Base-by-base conservation (phyloP, 2,888 invertebrate genomes). In the Itoplectis maculator region DNA sequence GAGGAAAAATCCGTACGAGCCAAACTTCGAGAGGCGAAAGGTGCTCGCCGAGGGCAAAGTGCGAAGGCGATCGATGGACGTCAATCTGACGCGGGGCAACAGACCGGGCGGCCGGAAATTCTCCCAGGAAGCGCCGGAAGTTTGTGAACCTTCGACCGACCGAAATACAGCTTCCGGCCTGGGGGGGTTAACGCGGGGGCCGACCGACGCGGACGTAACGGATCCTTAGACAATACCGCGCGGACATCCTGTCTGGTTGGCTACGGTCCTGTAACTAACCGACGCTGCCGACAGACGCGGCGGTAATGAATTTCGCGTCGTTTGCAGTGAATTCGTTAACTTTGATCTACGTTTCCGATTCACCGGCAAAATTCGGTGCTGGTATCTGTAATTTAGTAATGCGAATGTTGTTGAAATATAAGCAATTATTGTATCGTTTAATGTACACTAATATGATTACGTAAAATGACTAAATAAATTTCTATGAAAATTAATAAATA, bases 1-100 rank as follows among this genome's bases (percentile, higher is more conserved):
- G 0, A 88, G 90, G 29, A 92, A 93, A 0, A 93, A 95, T 91
- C 94, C 94, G 0, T 94, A 94, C 86, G 91, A 92, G 35, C 93
- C 93, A 29, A 87, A 91, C 2, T 95, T 95, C 88, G 93, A 93
- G 84, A 96, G 95, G 95, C 94, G 94, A 15, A 92, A 93, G 13
- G 93, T 95, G 15, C 89, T 95, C 65, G 90, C 91, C 15, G 94
- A 94, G 80, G 95, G 94, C 0, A 94, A 93, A 86, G 93, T 93
- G 77, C 92, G 94, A 85, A 91, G 94, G 45, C 92, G 92, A 73
- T 92, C 93, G 11, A 90, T 95, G 29, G 94, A 94, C 68, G 72
- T 84, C 3, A 83, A 85, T 29, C 83, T 89, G 18, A 84, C 77
- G 69, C 83, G 80, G 63, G 72, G 18, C 18, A 47, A 29, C 13